Evolutionary conservation across 2,797 vertebrate species (phyloP).

Genomic region (Spea hammondii): DNA sequence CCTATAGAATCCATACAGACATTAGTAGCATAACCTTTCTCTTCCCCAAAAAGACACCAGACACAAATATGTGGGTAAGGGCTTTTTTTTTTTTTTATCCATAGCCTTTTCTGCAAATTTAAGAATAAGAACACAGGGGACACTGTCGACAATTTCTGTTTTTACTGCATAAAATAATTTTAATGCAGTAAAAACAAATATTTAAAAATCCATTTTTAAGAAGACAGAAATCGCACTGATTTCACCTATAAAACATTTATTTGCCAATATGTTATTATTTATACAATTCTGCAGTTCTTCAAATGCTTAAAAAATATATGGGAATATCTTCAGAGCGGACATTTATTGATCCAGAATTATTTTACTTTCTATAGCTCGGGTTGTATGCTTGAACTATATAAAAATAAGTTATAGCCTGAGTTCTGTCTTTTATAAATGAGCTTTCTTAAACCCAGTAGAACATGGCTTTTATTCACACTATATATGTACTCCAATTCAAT

Average conservation of each 20-base stretch:
- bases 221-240: neutral
- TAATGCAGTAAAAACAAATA: no score
- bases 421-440: constrained; percentile 25
- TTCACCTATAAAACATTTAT: constrained; percentile 5
- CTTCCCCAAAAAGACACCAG: no score
- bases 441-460: constrained; percentile 16
- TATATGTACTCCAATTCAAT: neutral
- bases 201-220: constrained; percentile 1
- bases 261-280: constrained; percentile 26
- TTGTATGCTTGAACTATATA: constrained; percentile 15
- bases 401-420: constrained; percentile 36
- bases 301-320: constrained; percentile 32
- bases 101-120: no score
- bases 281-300: constrained; percentile 7
- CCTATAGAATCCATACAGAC: no score
- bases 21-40: no score
- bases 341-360: constrained; percentile 44
- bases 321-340: constrained; percentile 18
- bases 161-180: no score
- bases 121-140: no score
- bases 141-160: no score
- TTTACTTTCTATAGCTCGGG: constrained; percentile 26
- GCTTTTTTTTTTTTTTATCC: no score
- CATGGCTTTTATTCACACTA: neutral
- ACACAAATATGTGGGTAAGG: no score